Conservation (phyloP, 2,888 invertebrate genomes). For the Oscheius onirici region DNA sequence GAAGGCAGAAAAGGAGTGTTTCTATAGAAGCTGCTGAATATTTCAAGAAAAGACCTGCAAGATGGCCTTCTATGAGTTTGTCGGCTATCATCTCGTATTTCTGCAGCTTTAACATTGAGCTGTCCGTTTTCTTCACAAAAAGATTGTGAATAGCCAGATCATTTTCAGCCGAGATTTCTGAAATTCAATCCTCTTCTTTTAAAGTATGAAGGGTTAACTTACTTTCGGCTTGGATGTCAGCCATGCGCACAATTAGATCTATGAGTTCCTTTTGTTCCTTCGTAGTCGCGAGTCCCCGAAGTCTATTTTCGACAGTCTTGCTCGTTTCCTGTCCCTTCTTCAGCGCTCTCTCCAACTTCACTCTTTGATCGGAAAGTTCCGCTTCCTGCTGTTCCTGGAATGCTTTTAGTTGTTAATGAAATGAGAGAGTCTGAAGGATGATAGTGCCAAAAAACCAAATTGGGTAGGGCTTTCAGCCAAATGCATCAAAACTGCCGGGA, state of each 20-base stretch:
- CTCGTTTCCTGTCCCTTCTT: slow-evolving; percentile 54
- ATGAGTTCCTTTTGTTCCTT: slow-evolving; percentile 90
- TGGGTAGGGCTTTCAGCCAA: slow-evolving; percentile 11
- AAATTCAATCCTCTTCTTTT: slow-evolving; percentile 27
- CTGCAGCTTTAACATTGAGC: slow-evolving; percentile 63
- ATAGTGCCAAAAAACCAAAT: slow-evolving; percentile 19
- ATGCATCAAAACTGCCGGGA: slow-evolving; percentile 23
- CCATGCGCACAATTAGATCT: slow-evolving; percentile 87
- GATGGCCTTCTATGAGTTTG: slow-evolving; percentile 62
- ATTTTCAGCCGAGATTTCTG: slow-evolving; percentile 66
- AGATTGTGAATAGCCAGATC: slow-evolving; percentile 65
- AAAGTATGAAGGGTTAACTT: slow-evolving; percentile 63
- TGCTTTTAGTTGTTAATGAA: neutral
- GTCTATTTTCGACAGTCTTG: slow-evolving; percentile 50
- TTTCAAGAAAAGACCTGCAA: slow-evolving; percentile 47
- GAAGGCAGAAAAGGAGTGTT: neutral
- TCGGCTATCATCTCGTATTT: slow-evolving; percentile 68
- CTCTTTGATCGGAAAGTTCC: slow-evolving; percentile 56
- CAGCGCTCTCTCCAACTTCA: slow-evolving; percentile 65
- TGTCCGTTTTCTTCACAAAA: slow-evolving; percentile 65
- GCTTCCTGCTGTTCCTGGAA: slow-evolving; percentile 47
- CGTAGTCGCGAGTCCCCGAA: slow-evolving; percentile 70
- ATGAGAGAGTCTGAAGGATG: neutral
- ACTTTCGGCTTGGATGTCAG: slow-evolving; percentile 92
- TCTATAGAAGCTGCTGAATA: neutral